These are phyloP conservation scores for Caerostris darwini DNA, from an alignment of 1,140 invertebrate species.

Conservation along the genomic window DNA sequence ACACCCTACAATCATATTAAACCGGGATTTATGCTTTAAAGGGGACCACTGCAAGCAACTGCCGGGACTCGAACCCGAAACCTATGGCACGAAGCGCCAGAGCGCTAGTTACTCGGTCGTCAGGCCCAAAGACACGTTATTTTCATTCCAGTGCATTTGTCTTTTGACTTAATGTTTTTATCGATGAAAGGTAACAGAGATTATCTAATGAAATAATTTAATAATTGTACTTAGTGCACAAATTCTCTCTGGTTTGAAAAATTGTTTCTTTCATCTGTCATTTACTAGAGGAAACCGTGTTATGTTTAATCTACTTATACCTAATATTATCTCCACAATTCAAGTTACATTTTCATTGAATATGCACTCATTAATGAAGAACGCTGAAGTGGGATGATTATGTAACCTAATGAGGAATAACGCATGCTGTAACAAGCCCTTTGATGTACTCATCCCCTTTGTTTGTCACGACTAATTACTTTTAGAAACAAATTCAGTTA, in stretches of 20 bases:
- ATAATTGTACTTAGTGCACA: neutral
- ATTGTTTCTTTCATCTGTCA: neutral
- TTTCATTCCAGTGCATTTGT: too few relatives aligned
- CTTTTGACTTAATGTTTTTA: too few relatives aligned
- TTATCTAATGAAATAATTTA: too few relatives aligned
- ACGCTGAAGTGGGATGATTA: neutral
- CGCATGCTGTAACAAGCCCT: neutral
- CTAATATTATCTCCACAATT: neutral
- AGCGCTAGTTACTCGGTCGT: too few relatives aligned
- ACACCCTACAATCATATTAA: too few relatives aligned
- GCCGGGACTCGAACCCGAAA: too few relatives aligned
- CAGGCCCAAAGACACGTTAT: too few relatives aligned
- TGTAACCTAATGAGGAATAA: neutral
- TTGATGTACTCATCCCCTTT: neutral
- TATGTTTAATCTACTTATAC: neutral
- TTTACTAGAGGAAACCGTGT: neutral
- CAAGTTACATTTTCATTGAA: neutral
- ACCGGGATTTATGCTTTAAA: too few relatives aligned
- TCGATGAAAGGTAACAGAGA: too few relatives aligned
- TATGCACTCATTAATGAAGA: neutral
- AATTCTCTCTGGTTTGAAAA: neutral
- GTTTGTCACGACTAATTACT: neutral
- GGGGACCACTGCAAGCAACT: too few relatives aligned
- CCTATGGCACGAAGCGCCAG: too few relatives aligned
- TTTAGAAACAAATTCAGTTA: neutral